These are phyloP conservation scores for Muschampia plurimacula DNA, from an alignment of 2,888 invertebrate species.

Conservation along the genomic window DNA sequence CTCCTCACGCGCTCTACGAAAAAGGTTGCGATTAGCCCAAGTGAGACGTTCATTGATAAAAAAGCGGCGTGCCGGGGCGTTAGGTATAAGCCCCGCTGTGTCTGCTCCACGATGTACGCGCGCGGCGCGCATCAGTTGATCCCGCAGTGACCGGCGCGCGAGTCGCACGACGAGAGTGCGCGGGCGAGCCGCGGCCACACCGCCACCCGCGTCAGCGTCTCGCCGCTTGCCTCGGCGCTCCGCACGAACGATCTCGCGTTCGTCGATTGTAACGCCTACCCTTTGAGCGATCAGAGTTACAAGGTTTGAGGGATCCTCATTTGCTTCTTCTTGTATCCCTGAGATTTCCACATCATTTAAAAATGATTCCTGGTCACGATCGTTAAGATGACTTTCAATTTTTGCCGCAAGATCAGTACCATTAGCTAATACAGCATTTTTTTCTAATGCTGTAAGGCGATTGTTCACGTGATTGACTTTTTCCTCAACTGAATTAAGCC, in stretches of 20 bases:
- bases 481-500: conserved; percentile 1
- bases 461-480: background rate
- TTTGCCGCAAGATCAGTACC: background rate
- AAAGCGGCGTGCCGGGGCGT: background rate
- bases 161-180: conserved; percentile 8
- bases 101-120: background rate
- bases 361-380: background rate
- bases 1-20: background rate
- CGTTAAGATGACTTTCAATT: background rate
- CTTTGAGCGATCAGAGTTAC: background rate
- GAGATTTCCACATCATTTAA: background rate
- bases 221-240: background rate
- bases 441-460: background rate
- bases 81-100: background rate
- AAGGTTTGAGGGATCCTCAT: background rate
- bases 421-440: too few species aligned
- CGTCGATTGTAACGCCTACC: background rate
- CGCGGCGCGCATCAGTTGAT: background rate
- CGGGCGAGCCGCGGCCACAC: background rate
- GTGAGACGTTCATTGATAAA: conserved; percentile 17
- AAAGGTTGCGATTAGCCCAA: conserved; percentile 16
- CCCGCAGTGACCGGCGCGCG: background rate
- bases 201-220: background rate
- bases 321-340: background rate
- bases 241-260: background rate